phyloP scores from a whole-genome alignment of 2,797 vertebrate species.

The Chelon labrosus region DNA sequence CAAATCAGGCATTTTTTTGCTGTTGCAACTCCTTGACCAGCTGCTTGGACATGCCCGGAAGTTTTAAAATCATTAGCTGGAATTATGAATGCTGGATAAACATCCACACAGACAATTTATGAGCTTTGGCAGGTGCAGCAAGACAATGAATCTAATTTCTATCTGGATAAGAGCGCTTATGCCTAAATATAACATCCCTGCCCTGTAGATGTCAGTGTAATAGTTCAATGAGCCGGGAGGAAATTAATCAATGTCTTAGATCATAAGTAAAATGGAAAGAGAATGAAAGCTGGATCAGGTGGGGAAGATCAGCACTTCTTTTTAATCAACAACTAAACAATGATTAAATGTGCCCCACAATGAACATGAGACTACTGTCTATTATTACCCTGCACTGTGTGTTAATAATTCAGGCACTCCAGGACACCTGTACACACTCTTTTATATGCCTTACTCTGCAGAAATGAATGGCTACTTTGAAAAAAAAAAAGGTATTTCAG shows the following conservation, averaged over 20 bases:
- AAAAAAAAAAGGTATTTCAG: constrained; percentile 17
- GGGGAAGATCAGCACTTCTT: constrained; percentile 47
- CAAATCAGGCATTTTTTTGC: background rate
- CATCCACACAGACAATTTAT: constrained; percentile 31
- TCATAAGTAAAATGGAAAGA: constrained; percentile 42
- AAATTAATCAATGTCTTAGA: constrained; percentile 65
- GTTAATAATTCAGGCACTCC: constrained; percentile 19
- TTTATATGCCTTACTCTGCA: constrained; percentile 21
- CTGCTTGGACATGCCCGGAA: constrained; percentile 6
- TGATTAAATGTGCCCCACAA: constrained; percentile 48
- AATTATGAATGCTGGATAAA: constrained; percentile 22
- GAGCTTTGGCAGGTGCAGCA: constrained; percentile 38
- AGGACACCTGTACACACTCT: constrained; percentile 22
- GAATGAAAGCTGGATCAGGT: constrained; percentile 40
- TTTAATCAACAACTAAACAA: constrained; percentile 47
- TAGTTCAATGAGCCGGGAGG: constrained; percentile 49
- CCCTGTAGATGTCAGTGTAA: constrained; percentile 59
- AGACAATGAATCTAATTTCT: constrained; percentile 52
- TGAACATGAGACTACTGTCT: constrained; percentile 14
- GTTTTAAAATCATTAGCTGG: constrained; percentile 33
- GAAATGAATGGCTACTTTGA: constrained; percentile 22
- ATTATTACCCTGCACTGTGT: constrained; percentile 10
- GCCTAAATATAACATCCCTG: constrained; percentile 61
- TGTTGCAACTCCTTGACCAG: background rate
- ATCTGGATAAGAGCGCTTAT: constrained; percentile 51